Conservation (phyloP, 2,113 vertebrate species). For the Spermophilus dauricus region DNA sequence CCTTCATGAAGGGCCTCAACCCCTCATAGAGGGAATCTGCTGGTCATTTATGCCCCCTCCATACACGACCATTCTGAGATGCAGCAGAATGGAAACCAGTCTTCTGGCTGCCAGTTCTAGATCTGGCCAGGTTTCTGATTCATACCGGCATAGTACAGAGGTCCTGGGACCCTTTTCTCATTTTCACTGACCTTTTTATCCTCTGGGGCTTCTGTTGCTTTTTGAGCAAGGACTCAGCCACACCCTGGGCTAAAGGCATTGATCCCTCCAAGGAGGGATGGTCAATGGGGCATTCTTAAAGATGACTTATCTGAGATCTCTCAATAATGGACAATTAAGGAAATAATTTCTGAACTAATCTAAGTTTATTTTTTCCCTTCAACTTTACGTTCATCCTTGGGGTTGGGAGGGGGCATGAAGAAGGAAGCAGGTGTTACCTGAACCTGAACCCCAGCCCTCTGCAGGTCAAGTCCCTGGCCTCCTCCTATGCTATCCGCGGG, state of each 20-base stretch:
- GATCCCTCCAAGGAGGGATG: neutral
- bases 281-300: neutral
- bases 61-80: neutral
- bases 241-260: too few relatives aligned
- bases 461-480: neutral
- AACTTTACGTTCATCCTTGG: neutral
- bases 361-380: neutral
- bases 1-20: neutral
- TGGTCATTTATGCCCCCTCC: too few relatives aligned
- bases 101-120: neutral
- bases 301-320: neutral
- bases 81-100: neutral
- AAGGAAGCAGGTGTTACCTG: neutral
- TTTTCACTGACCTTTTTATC: neutral
- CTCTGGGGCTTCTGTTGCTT: neutral
- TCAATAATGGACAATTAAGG: neutral
- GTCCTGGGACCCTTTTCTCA: neutral
- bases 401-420: too few relatives aligned
- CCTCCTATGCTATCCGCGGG: neutral
- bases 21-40: rapidly evolving
- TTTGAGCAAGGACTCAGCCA: neutral
- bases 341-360: neutral
- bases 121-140: neutral
- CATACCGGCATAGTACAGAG: neutral
- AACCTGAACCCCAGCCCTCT: neutral